Base-by-base conservation (phyloP, 2,113 vertebrate species). In the Microtus richardsoni region DNA sequence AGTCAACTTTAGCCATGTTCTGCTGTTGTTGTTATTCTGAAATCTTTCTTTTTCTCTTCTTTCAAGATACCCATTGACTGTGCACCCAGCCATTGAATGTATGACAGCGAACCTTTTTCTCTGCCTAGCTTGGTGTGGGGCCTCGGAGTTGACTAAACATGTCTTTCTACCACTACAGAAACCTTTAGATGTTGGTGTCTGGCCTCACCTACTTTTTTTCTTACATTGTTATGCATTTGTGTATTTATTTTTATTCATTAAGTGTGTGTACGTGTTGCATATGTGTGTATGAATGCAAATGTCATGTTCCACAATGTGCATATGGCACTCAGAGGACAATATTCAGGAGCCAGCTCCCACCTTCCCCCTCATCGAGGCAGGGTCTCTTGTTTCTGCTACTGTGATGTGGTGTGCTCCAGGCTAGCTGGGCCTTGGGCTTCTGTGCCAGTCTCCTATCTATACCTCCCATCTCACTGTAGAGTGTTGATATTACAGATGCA, bases 41-140 rank as follows among this genome's bases (percentile, higher is more conserved):
- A 70, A 66, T 7, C 13, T 33, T 41, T 33, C 2, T 24, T 30
- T 21, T 36, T 60, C 17, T 1, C 0, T 52, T 54, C 39, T 21
- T 0, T n/a, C 10, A 0, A 0, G 3, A 0, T 13, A 1, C 33
- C 21, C 7, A 2, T 11, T 0, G 1, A 0, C 3, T 0, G 4
- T 9, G 12, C 0, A 0, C 0, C 0, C 19, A 73, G 1, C 4
- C 7, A 8, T 12, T 8, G 0, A 2, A 39, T 0, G 10, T 33
- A 1, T 2, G 28, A 4, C 11, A 52, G 47, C 7, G 26, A 4
- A 14, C 0, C 5, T 6, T 41, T 41, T 8, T 36, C 64, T 74
- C 22, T 21, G 41, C 11, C 3, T 2, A 24, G 4, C 16, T 60
- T 26, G 3, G 2, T n/a, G 1, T 39, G 3, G 3, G 5, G 2